Percentiles rank a stretch among this genome's conserved stretches.
Evolutionary conservation across 2,797 vertebrate species (phyloP).

Genomic region (Gastrophryne carolinensis): DNA sequence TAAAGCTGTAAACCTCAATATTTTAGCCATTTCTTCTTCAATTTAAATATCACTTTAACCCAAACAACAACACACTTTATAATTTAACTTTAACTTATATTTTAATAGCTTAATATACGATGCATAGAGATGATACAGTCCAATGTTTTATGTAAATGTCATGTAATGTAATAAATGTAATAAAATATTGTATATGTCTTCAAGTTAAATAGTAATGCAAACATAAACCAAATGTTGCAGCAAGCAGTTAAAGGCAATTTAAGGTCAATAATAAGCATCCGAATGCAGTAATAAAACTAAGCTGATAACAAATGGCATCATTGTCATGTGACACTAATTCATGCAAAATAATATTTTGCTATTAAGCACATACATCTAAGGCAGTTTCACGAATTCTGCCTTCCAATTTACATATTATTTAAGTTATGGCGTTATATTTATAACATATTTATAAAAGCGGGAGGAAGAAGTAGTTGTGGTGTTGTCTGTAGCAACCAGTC

Average conservation of each 20-base stretch:
- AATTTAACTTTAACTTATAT: too few relatives aligned
- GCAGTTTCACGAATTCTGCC: not conserved
- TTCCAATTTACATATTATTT: too few relatives aligned
- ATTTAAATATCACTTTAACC: too few relatives aligned
- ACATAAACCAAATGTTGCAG: not conserved
- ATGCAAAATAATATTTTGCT: not conserved
- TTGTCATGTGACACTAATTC: not conserved
- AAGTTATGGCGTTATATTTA: not conserved
- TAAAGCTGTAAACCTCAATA: too few relatives aligned
- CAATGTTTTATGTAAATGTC: not conserved
- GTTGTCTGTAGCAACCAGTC: not conserved
- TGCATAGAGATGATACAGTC: too few relatives aligned
- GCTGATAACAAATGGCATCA: not conserved
- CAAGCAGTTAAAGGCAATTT: not conserved
- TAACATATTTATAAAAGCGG: not conserved
- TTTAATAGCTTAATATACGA: too few relatives aligned
- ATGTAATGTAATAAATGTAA: not conserved
- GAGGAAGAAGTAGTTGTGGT: not conserved
- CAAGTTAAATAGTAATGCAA: constrained; percentile 24
- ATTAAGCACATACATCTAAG: not conserved
- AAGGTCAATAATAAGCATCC: constrained; percentile 2
- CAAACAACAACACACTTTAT: too few relatives aligned
- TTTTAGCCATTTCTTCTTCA: too few relatives aligned
- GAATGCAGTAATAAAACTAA: not conserved
- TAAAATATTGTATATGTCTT: too few relatives aligned